Percentiles rank a stretch among this genome's conserved stretches.
phyloP scores from a whole-genome alignment of 2,888 invertebrate species.

The Xanthia togata region DNA sequence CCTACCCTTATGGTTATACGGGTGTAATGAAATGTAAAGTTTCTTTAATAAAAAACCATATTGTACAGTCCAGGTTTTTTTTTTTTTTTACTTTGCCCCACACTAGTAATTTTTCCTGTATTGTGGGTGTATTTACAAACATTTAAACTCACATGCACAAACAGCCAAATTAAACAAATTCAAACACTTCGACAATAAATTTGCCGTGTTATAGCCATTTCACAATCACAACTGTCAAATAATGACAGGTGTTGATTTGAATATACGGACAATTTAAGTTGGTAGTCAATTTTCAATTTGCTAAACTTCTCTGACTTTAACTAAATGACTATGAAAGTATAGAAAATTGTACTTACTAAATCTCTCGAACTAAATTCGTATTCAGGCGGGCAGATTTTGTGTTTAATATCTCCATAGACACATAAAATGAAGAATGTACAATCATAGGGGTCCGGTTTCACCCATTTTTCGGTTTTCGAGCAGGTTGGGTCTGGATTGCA shows the following conservation, averaged over 20 bases:
- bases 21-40: too few species aligned
- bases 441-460: not conserved
- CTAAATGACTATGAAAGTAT: not conserved
- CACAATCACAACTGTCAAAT: too few species aligned
- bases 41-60: not conserved
- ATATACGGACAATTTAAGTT: too few species aligned
- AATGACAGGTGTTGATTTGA: too few species aligned
- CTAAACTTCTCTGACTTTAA: not conserved
- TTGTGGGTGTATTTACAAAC: too few species aligned
- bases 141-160: too few species aligned
- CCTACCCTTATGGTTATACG: not conserved
- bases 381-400: not conserved
- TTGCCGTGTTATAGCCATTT: not conserved
- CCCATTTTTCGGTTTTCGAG: not conserved
- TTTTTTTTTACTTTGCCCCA: too few species aligned
- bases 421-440: conserved; percentile 10
- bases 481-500: not conserved
- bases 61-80: not conserved
- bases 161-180: too few species aligned
- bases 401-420: not conserved
- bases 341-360: not conserved
- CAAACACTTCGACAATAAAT: not conserved
- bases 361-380: conserved; percentile 21
- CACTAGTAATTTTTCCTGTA: too few species aligned
- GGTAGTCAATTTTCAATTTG: too few species aligned